phyloP scores from a whole-genome alignment of 2,797 vertebrate species.

The Microchirus variegatus region DNA sequence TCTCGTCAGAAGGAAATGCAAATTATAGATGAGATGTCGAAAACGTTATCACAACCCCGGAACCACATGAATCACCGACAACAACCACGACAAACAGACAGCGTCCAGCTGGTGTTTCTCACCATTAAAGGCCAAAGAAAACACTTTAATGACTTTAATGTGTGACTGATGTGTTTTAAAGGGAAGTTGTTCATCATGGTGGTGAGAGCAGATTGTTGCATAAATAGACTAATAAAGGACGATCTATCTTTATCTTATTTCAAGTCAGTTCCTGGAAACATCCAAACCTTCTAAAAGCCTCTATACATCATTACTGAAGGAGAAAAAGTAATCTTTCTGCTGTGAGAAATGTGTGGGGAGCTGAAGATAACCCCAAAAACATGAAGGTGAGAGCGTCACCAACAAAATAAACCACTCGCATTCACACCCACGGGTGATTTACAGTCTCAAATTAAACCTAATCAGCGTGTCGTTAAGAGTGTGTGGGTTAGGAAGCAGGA shows the following conservation, averaged over 20 bases:
- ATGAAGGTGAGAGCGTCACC: no score
- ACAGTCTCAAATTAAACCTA: not conserved
- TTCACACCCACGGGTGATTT: not conserved
- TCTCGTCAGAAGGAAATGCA: conserved; percentile 57
- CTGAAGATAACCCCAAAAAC: no score
- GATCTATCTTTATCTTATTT: no score
- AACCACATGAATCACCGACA: conserved; percentile 53
- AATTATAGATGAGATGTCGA: conserved; percentile 40
- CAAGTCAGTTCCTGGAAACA: no score
- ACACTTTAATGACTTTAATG: not conserved
- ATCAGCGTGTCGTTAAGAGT: not conserved
- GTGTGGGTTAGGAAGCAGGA: not conserved
- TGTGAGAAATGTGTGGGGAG: no score
- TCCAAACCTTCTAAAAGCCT: no score
- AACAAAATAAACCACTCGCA: not conserved
- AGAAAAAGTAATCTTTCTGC: no score
- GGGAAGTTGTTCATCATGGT: no score
- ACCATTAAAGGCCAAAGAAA: not conserved
- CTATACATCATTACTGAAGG: no score
- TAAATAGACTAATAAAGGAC: no score
- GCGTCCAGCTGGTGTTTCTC: not conserved
- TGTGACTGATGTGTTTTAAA: no score
- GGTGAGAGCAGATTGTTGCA: no score
- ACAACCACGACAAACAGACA: not conserved
- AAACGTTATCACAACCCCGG: conserved; percentile 42